Percentiles rank a stretch among this genome's conserved stretches.
Evolutionary conservation across 2,888 invertebrate genomes (phyloP).

Genomic region (Folsomia manolachei): DNA sequence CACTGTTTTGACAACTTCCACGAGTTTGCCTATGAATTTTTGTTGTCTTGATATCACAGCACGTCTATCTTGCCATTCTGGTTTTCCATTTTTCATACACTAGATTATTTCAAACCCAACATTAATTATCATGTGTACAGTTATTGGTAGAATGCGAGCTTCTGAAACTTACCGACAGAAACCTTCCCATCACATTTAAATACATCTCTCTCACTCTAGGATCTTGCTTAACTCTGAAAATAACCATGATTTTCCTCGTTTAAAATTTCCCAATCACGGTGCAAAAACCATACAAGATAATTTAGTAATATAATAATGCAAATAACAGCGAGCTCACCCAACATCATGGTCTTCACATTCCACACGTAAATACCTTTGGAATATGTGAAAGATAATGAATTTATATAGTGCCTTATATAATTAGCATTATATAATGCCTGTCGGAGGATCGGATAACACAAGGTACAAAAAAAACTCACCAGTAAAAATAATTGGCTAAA

Average conservation of each 20-base stretch:
- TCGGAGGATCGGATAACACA: not conserved
- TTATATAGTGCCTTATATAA: too few species aligned
- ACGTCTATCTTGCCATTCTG: conserved; percentile 70
- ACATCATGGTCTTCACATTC: conserved; percentile 87
- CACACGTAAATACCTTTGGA: conserved; percentile 69
- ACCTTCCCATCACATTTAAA: conserved; percentile 80
- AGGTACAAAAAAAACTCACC: too few species aligned
- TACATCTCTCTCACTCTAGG: conserved; percentile 77
- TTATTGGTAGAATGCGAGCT: too few species aligned
- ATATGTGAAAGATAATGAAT: not conserved
- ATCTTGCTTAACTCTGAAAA: conserved; percentile 71
- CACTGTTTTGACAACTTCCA: conserved; percentile 80
- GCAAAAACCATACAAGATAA: too few species aligned
- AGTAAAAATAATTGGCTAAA: conserved; percentile 94
- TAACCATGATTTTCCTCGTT: too few species aligned
- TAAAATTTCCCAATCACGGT: too few species aligned
- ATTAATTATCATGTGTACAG: too few species aligned
- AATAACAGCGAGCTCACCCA: too few species aligned
- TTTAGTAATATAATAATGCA: too few species aligned
- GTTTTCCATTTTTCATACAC: conserved; percentile 58
- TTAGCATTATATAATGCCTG: too few species aligned
- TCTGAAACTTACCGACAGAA: conserved; percentile 63
- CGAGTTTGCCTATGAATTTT: conserved; percentile 85
- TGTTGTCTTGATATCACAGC: conserved; percentile 80
- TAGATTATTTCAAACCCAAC: conserved; percentile 41